phyloP scores from a whole-genome alignment of 2,888 invertebrate genomes.

The Lasiommata megera region DNA sequence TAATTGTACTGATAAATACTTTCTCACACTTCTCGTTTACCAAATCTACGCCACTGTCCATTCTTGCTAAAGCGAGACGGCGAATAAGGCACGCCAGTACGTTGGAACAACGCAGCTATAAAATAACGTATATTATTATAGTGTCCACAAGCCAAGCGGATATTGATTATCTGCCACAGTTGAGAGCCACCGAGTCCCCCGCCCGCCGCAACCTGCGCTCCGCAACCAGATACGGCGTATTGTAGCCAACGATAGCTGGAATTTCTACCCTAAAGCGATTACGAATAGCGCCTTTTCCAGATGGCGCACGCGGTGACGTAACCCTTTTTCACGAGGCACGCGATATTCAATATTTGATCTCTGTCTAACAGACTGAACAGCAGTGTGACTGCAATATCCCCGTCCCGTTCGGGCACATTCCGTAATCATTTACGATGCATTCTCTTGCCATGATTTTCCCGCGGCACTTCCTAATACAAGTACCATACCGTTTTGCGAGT shows the following conservation, averaged over 20 bases:
- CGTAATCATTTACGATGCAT: constrained; percentile 80
- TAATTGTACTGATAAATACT: constrained; percentile 81
- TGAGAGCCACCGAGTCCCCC: constrained; percentile 76
- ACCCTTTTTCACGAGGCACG: constrained; percentile 48
- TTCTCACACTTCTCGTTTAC: constrained; percentile 82
- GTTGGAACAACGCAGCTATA: constrained; percentile 60
- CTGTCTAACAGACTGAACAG: constrained; percentile 76
- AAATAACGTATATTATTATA: constrained; percentile 80
- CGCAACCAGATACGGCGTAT: constrained; percentile 51
- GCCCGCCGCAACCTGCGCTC: constrained; percentile 41
- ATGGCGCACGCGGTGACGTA: constrained; percentile 40
- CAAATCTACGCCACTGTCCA: constrained; percentile 81
- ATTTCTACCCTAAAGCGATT: constrained; percentile 52
- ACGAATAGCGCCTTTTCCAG: constrained; percentile 55
- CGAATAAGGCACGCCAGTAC: constrained; percentile 35
- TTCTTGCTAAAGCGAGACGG: constrained; percentile 73
- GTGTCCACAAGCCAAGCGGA: constrained; percentile 83
- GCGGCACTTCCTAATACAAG: constrained; percentile 58
- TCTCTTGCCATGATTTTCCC: constrained; percentile 77
- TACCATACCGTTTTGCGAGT: constrained; percentile 53
- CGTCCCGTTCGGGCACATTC: constrained; percentile 73
- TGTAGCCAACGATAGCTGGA: constrained; percentile 38
- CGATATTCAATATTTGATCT: constrained; percentile 80
- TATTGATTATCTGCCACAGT: constrained; percentile 83
- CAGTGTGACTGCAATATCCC: constrained; percentile 70